Evolutionary conservation across 2,888 invertebrate species (phyloP), one percentile per base, ranked within the genome.

Genomic region (Eudasyphora cyanicolor): DNA sequence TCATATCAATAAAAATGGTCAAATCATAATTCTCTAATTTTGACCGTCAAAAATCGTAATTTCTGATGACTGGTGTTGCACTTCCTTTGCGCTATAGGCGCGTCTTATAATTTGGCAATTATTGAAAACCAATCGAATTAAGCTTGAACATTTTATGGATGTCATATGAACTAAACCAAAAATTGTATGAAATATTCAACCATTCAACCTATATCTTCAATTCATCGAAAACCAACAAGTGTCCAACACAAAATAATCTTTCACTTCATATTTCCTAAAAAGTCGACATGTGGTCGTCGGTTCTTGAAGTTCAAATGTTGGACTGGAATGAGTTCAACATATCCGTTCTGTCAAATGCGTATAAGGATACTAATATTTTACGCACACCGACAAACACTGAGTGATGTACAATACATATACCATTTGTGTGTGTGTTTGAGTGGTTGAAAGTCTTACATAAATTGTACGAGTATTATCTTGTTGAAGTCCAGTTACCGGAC

Each of bases 381-480:
- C n/a, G n/a, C 5, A 14, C 21, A 67, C 67, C 21, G 0, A 19
- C 24, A 67, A 21, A 35, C 57, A 24, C 10, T 54, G 24, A 24
- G 38, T 12, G n/a, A n/a, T n/a, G n/a, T n/a, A n/a, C n/a, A n/a
- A n/a, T n/a, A n/a, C n/a, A n/a, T n/a, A n/a, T n/a, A n/a, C n/a
- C n/a, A n/a, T n/a, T n/a, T n/a, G n/a, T n/a, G n/a, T 21, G 17
- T 62, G 62, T 32, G 6, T 32, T 32, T 17, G 21, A 32, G 62
- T 62, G 32, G 2, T n/a, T 67, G 35, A 38, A 21, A 74, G 62
- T 70, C 77, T 79, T 57, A 76, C 32, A 76, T 64, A 81, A 83
- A 67, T 67, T 67, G 67, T 67, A n/a, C n/a, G n/a, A n/a, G n/a
- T n/a, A 79, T 85, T 87, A 87, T 87, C 87, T 87, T 79, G 84